Conservation (phyloP, 2,797 vertebrate genomes). For the Odontamblyopus lacepedii region DNA sequence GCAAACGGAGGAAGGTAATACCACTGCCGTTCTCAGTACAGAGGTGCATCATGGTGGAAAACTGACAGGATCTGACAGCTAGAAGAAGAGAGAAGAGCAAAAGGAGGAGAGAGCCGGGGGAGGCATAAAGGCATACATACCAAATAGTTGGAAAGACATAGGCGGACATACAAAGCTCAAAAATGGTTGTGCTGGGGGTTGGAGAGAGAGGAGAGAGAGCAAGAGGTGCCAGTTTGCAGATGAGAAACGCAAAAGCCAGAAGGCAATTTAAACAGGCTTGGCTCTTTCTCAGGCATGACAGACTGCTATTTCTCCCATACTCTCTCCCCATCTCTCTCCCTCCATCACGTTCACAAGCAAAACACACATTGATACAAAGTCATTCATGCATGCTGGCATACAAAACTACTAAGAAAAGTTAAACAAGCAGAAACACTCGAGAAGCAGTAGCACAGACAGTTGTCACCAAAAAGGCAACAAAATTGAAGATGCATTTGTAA, state of each 20-base stretch:
- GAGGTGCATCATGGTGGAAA: constrained; percentile 38
- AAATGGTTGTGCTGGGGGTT: constrained; percentile 23
- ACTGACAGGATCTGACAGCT: constrained; percentile 56
- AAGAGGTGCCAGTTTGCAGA: constrained; percentile 76
- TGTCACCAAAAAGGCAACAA: constrained; percentile 46
- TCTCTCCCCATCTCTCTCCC: constrained; percentile 17
- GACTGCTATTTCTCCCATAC: constrained; percentile 70
- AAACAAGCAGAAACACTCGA: constrained; percentile 71
- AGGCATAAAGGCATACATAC: constrained; percentile 55
- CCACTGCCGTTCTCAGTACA: constrained; percentile 33
- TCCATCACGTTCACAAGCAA: constrained; percentile 24
- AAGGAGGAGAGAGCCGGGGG: constrained; percentile 36
- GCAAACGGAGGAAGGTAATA: constrained; percentile 28
- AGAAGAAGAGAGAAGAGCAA: constrained; percentile 22
- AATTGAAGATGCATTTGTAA: constrained; percentile 64
- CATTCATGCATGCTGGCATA: constrained; percentile 65
- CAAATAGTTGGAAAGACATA: constrained; percentile 63
- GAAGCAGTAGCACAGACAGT: constrained; percentile 63
- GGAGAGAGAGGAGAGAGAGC: constrained; percentile 27
- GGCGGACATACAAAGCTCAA: constrained; percentile 59
- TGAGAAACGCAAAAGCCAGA: constrained; percentile 77
- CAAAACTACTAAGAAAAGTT: constrained; percentile 71
- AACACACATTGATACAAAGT: constrained; percentile 51
- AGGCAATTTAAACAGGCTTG: constrained; percentile 80
- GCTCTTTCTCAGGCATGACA: constrained; percentile 78